Base-by-base conservation (phyloP, 2,888 invertebrate genomes). In the Mechanitis mazaeus region DNA sequence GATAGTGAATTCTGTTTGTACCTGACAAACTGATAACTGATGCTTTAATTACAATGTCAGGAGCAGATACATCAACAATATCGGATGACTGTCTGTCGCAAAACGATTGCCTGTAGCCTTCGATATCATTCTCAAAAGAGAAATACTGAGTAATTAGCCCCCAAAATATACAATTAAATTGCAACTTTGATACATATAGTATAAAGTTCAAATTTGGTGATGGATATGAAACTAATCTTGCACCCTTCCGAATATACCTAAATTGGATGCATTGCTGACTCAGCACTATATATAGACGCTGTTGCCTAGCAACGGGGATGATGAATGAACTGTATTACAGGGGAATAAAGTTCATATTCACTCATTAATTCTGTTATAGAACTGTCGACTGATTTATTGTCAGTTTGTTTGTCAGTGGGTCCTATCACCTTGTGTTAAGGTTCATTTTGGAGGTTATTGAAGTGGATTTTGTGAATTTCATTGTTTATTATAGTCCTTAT, bases 231-330 rank as follows among this genome's bases (percentile, higher is more conserved):
- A 55, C 54, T 60, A 57, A 60, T 45, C 56, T 50, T 60, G 61
- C 59, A 58, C 61, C 66, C 61, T 64, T 60, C 63, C 63, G 61
- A 64, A 66, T 64, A 60, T 66, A 59, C 55, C 65, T 57, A 65
- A 65, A 67, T 68, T 67, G 64, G 64, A 64, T 67, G 68, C 64
- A 63, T 58, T 64, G 64, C 64, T 67, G 66, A 66, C 58, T 66
- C 68, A 60, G 61, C 58, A 60, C 54, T 64, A 67, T 31, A 54
- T 64, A 64, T 65, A 65, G 61, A 63, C 65, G 61, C 55, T 46
- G 63, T 66, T 61, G 61, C 66, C 64, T 60, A 67, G 68, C 63
- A 68, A 65, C 64, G 56, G 55, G 59, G 58, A 33, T 64, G 59
- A 55, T 53, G 54, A 55, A 59, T 60, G 45, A 42, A 33, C 64